Evolutionary conservation across 2,797 vertebrate species (phyloP).

Genomic region (Esox masquinongy): DNA sequence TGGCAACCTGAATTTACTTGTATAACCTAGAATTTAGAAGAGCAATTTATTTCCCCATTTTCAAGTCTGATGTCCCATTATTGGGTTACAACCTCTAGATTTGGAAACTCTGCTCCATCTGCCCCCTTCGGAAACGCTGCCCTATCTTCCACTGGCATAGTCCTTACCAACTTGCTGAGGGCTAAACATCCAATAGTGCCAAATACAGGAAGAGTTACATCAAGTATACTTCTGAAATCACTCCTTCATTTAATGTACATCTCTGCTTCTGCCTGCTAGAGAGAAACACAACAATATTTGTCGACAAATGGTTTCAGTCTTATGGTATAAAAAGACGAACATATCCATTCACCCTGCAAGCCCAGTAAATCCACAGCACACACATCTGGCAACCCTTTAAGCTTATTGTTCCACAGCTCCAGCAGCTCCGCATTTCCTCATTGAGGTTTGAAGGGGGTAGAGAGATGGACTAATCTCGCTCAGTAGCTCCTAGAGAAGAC

Average conservation of each 20-base stretch:
- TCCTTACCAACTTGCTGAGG: not conserved
- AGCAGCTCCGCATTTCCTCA: not conserved
- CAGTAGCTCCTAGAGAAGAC: not conserved
- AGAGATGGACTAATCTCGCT: conserved; percentile 6
- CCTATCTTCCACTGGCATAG: too few species aligned
- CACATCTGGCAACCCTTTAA: conserved; percentile 7
- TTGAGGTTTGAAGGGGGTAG: not conserved
- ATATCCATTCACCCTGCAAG: not conserved
- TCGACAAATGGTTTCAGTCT: not conserved
- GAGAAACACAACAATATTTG: not conserved
- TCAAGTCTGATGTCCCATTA: too few species aligned
- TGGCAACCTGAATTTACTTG: too few species aligned
- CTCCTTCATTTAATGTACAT: not conserved
- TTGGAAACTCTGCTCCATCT: too few species aligned
- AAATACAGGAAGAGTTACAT: not conserved
- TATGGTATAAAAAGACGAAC: not conserved
- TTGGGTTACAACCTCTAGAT: too few species aligned
- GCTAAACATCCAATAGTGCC: not conserved
- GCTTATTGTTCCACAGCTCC: not conserved
- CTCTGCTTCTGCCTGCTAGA: not conserved
- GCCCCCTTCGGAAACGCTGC: too few species aligned
- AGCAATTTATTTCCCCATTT: too few species aligned
- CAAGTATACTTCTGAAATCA: not conserved
- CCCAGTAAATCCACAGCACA: not conserved
- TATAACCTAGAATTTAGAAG: too few species aligned